A percentile compares a stretch with the other conserved stretches of the same genome.
Conservation (phyloP, 2,888 invertebrate genomes). For the Galeopsomyia nigrocyanea region DNA sequence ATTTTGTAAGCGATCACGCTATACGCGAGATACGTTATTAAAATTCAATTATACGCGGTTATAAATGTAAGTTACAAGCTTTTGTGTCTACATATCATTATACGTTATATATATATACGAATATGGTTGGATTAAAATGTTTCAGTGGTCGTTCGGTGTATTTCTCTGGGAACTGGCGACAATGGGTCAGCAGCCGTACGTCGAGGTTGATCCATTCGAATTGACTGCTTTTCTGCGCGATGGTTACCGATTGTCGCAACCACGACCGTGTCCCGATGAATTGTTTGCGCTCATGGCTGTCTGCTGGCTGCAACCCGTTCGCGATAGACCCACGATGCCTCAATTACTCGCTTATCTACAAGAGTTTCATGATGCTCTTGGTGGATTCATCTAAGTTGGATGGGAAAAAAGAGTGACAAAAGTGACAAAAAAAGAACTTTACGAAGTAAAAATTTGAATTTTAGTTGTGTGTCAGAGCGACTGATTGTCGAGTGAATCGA, state of each 20-base stretch:
- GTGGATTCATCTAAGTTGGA: slow-evolving; percentile 74
- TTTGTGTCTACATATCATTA: no score
- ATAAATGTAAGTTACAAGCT: not conserved
- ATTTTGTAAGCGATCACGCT: no score
- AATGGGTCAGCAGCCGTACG: slow-evolving; percentile 89
- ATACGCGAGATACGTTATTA: not conserved
- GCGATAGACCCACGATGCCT: slow-evolving; percentile 78
- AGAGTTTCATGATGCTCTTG: slow-evolving; percentile 80
- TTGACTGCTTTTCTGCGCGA: slow-evolving; percentile 88
- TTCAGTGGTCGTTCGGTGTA: slow-evolving; percentile 94
- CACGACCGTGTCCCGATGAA: slow-evolving; percentile 95
- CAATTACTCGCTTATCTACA: slow-evolving; percentile 80
- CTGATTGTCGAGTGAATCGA: not conserved
- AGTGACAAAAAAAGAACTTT: no score
- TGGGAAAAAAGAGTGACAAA: no score
- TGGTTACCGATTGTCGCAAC: slow-evolving; percentile 91
- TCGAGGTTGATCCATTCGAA: slow-evolving; percentile 93
- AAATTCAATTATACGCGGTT: not conserved
- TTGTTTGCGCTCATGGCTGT: slow-evolving; percentile 85
- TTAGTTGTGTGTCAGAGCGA: not conserved
- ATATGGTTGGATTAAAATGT: no score
- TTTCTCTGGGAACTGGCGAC: slow-evolving; percentile 95
- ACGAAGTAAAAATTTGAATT: no score
- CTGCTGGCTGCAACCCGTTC: slow-evolving; percentile 78
- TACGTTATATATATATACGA: no score